These are phyloP conservation scores for Parascotia fuliginaria DNA, from an alignment of 2,888 invertebrate genomes.

Conservation along the genomic window DNA sequence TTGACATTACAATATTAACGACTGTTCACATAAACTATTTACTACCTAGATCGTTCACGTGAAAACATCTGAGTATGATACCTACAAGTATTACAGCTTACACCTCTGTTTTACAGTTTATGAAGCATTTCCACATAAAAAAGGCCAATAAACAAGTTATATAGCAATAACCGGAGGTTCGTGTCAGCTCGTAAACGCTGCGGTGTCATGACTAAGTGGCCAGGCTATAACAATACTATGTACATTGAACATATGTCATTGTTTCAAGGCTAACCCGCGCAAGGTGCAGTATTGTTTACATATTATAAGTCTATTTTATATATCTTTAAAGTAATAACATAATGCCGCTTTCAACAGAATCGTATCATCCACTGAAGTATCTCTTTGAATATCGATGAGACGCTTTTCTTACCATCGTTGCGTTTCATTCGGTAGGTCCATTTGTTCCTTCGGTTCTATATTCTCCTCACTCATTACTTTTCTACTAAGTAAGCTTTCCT, in stretches of 20 bases:
- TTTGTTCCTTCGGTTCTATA: too few species aligned
- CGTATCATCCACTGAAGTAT: too few species aligned
- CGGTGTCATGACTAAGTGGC: not conserved
- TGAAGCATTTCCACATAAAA: slow-evolving; percentile 10
- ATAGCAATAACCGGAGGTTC: too few species aligned
- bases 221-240: not conserved
- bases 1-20: not conserved
- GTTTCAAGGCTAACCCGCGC: not conserved
- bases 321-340: too few species aligned
- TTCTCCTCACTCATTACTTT: too few species aligned
- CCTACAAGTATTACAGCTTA: not conserved
- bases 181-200: not conserved
- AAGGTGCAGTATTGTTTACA: too few species aligned
- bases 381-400: too few species aligned
- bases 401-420: too few species aligned
- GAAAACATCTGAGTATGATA: not conserved
- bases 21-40: not conserved
- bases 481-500: too few species aligned
- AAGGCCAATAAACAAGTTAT: not conserved
- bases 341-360: too few species aligned
- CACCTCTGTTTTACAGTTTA: not conserved
- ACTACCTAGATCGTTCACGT: not conserved
- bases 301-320: too few species aligned
- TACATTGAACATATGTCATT: not conserved
- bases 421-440: too few species aligned